A percentile compares a stretch with the other conserved stretches of the same genome.
These are phyloP conservation scores for Tetranychus truncatus DNA, from an alignment of 2,888 invertebrate species.

Conservation along the genomic window DNA sequence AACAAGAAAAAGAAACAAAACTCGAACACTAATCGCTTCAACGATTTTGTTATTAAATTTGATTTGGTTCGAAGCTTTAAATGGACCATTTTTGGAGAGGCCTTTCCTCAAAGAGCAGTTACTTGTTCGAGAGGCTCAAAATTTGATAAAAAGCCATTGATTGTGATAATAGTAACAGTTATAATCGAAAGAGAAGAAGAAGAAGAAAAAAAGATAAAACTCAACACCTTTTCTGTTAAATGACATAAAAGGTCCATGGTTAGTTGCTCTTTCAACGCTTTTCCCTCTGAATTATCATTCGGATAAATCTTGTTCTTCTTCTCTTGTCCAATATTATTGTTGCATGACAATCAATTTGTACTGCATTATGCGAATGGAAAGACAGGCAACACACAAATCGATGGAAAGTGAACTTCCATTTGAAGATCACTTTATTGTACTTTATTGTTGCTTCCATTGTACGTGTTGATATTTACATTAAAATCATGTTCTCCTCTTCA, in stretches of 20 bases:
- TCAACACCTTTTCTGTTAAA: background rate
- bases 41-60: background rate
- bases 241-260: background rate
- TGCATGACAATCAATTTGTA: background rate
- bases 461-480: background rate
- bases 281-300: background rate
- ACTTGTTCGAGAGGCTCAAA: background rate
- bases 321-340: background rate
- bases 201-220: background rate
- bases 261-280: background rate
- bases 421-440: background rate
- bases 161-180: background rate
- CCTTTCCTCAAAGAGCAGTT: background rate
- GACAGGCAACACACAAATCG: background rate
- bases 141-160: background rate
- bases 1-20: background rate
- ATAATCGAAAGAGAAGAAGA: background rate
- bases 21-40: background rate
- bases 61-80: background rate
- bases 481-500: background rate
- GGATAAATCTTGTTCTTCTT: background rate
- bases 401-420: background rate
- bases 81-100: background rate
- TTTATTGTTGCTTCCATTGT: background rate
- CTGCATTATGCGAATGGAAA: background rate